Evolutionary conservation across 2,888 invertebrate species (phyloP).

Genomic region (Malthinus seriepunctatus): DNA sequence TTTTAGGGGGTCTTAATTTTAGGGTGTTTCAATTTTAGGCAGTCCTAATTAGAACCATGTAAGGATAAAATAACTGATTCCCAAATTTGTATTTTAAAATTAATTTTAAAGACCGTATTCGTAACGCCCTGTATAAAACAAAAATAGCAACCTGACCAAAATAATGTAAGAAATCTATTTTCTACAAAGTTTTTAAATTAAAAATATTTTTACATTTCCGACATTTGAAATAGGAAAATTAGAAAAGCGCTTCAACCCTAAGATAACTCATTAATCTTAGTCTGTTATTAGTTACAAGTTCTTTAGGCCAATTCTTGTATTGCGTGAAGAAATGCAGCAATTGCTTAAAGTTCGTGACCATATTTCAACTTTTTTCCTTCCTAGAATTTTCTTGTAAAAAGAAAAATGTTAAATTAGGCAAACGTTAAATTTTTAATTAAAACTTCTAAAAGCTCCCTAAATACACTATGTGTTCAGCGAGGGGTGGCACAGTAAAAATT

Average conservation of each 20-base stretch:
- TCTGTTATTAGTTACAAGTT: conserved; percentile 33
- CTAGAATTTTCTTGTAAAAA: not conserved
- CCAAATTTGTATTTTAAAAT: no score
- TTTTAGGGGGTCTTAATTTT: no score
- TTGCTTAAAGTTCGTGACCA: conserved; percentile 34
- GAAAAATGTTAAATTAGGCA: not conserved
- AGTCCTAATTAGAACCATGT: no score
- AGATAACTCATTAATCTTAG: conserved; percentile 36
- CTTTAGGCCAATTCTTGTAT: conserved; percentile 33
- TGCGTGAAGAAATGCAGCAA: conserved; percentile 35
- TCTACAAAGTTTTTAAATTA: no score
- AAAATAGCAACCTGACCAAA: no score
- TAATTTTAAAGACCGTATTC: no score
- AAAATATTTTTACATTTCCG: conserved; percentile 23
- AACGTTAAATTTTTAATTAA: not conserved
- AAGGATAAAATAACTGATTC: no score
- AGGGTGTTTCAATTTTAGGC: no score
- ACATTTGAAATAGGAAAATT: conserved; percentile 27
- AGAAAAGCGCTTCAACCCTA: conserved; percentile 31
- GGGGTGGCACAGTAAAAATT: no score
- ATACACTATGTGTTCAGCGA: no score
- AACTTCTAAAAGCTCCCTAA: not conserved
- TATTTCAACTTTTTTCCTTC: conserved; percentile 29
- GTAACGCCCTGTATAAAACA: no score
- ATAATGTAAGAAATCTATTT: no score